Conservation (phyloP, 2,888 invertebrate genomes). For the Plebejus anna region DNA sequence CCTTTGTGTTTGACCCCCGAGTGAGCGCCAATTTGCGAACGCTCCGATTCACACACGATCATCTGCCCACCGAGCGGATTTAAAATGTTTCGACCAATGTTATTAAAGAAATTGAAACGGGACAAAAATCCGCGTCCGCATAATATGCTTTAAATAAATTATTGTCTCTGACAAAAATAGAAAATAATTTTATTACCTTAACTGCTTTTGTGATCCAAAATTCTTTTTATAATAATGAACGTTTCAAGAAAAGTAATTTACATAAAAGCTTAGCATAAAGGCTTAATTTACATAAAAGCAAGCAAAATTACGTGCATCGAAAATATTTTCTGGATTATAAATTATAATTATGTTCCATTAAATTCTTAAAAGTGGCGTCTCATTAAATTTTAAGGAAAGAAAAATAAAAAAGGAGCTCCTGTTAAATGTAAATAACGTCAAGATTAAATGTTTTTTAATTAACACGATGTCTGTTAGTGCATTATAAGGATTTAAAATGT, state of each 20-base stretch:
- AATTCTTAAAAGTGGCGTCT: constrained; percentile 4
- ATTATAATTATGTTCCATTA: neutral
- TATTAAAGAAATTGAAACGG: constrained; percentile 47
- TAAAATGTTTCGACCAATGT: constrained; percentile 43
- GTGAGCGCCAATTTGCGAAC: constrained; percentile 73
- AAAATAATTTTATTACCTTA: too few relatives aligned
- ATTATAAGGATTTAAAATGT: neutral
- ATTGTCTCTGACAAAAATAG: too few relatives aligned
- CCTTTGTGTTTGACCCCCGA: constrained; percentile 73
- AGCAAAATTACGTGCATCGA: neutral
- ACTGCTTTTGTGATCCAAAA: neutral
- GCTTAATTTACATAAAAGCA: too few relatives aligned
- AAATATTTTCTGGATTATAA: neutral
- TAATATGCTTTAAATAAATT: neutral
- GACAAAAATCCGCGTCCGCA: constrained; percentile 26
- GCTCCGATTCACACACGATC: constrained; percentile 65
- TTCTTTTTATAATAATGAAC: neutral
- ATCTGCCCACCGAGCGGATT: constrained; percentile 51
- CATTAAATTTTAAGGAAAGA: constrained; percentile 6
- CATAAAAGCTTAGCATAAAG: neutral
- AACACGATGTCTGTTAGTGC: neutral
- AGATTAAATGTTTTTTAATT: neutral
- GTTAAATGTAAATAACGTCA: neutral
- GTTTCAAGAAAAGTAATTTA: neutral
- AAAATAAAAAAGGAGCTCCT: neutral